Conservation (phyloP, 2,888 invertebrate species). For the Drosophila siamana region DNA sequence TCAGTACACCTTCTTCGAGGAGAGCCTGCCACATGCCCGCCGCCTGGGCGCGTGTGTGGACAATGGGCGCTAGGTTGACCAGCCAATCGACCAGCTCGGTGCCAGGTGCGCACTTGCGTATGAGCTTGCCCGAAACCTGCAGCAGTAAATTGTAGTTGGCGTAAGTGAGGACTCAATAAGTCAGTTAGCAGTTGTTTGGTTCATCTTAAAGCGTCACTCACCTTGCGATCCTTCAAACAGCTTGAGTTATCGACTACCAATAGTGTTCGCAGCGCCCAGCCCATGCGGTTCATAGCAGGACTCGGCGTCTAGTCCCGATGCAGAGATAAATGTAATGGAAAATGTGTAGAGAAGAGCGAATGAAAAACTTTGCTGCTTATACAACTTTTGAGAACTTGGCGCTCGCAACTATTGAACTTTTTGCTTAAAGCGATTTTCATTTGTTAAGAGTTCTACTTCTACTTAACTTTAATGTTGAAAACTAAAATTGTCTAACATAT, state of each 20-base stretch:
- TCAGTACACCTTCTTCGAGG: slow-evolving; percentile 91
- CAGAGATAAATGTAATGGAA: slow-evolving; percentile 16
- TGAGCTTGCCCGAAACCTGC: slow-evolving; percentile 87
- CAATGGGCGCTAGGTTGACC: slow-evolving; percentile 88
- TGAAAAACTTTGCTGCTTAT: slow-evolving; percentile 11
- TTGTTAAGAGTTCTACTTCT: slow-evolving; percentile 1
- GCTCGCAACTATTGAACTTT: slow-evolving; percentile 6
- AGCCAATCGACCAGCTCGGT: slow-evolving; percentile 94
- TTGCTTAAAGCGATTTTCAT: slow-evolving; percentile 1
- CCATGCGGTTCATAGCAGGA: slow-evolving; percentile 89
- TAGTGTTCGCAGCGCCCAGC: slow-evolving; percentile 89
- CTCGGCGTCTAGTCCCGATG: slow-evolving; percentile 87
- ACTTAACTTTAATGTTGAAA: background rate
- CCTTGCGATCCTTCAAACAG: slow-evolving; percentile 89
- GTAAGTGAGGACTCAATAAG: slow-evolving; percentile 2
- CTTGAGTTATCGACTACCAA: slow-evolving; percentile 88
- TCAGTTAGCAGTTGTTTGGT: slow-evolving; percentile 13
- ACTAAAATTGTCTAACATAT: background rate
- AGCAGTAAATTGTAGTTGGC: background rate
- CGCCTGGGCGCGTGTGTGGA: slow-evolving; percentile 89
- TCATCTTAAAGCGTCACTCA: slow-evolving; percentile 57
- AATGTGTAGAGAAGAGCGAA: slow-evolving; percentile 1
- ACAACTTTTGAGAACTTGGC: background rate
- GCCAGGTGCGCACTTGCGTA: slow-evolving; percentile 90
- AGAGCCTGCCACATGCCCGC: slow-evolving; percentile 94